Evolutionary conservation across 1,140 invertebrate genomes (phyloP).

Genomic region (Sarcophaga bullata): DNA sequence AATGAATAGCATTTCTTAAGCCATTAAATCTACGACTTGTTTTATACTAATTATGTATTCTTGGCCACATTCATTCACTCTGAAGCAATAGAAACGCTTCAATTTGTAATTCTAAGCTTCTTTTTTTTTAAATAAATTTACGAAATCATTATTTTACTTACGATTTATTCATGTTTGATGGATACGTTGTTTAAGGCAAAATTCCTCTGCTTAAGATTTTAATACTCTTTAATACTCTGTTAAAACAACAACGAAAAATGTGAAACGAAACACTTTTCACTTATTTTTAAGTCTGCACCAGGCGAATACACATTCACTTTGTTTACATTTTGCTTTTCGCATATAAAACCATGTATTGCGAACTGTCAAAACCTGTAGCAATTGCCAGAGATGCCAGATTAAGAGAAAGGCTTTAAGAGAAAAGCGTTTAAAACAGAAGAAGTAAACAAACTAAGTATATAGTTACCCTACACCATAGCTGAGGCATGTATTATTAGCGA

Average conservation of each 20-base stretch:
- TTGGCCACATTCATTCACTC: not conserved
- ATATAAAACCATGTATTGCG: conserved; percentile 19
- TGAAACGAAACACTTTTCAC: not conserved
- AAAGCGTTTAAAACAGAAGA: not conserved
- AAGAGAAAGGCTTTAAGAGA: too few relatives aligned
- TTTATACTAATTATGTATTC: not conserved
- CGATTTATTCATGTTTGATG: not conserved
- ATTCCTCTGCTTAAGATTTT: too few relatives aligned
- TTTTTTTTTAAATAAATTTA: too few relatives aligned
- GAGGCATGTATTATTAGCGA: too few relatives aligned
- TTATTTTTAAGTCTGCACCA: not conserved
- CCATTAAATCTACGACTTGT: not conserved
- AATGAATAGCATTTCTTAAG: too few relatives aligned
- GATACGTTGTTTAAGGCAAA: not conserved
- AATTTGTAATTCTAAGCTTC: not conserved
- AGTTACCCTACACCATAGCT: too few relatives aligned
- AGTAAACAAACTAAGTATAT: too few relatives aligned
- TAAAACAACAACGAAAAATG: too few relatives aligned
- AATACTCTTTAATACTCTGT: too few relatives aligned
- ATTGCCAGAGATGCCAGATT: not conserved
- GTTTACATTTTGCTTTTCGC: conserved; percentile 22
- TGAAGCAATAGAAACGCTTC: not conserved
- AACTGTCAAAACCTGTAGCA: not conserved
- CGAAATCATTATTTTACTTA: not conserved
- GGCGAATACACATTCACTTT: conserved; percentile 40